phyloP scores from a whole-genome alignment of 2,113 vertebrate genomes.

The Grus americana region DNA sequence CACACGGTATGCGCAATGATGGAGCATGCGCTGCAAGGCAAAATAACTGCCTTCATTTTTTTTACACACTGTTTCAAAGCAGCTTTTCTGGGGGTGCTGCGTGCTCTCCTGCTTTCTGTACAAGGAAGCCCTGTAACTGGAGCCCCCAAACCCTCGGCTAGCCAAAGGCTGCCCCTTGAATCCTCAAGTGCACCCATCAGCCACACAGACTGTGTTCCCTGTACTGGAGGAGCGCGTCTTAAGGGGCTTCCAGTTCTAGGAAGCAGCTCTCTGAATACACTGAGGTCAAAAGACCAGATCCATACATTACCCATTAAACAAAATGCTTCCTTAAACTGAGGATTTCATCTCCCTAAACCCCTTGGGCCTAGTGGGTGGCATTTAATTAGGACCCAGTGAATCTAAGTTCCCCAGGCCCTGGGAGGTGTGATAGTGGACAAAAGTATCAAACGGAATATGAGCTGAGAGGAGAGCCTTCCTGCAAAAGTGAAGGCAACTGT shows the following conservation, averaged over 20 bases:
- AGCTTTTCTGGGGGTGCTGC: neutral
- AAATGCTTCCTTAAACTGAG: neutral
- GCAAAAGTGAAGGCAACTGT: neutral
- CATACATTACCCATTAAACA: neutral
- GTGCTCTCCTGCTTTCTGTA: neutral
- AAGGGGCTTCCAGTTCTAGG: neutral
- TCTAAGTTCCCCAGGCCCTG: fast-evolving
- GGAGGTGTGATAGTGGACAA: neutral
- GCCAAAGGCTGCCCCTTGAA: neutral
- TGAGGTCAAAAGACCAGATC: neutral
- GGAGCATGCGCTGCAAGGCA: neutral
- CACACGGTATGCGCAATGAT: fast-evolving
- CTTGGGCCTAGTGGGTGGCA: neutral
- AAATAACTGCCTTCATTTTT: neutral
- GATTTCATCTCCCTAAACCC: neutral
- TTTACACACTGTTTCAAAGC: neutral
- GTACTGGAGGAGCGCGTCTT: neutral
- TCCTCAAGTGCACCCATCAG: neutral
- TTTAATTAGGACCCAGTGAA: neutral
- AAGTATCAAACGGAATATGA: neutral
- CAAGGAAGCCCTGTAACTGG: neutral
- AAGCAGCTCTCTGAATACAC: neutral
- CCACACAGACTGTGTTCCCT: neutral
- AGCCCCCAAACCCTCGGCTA: neutral
- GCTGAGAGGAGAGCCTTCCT: neutral